phyloP scores from a whole-genome alignment of 1,140 invertebrate species.

The Zaprionus kolodkinae region DNA sequence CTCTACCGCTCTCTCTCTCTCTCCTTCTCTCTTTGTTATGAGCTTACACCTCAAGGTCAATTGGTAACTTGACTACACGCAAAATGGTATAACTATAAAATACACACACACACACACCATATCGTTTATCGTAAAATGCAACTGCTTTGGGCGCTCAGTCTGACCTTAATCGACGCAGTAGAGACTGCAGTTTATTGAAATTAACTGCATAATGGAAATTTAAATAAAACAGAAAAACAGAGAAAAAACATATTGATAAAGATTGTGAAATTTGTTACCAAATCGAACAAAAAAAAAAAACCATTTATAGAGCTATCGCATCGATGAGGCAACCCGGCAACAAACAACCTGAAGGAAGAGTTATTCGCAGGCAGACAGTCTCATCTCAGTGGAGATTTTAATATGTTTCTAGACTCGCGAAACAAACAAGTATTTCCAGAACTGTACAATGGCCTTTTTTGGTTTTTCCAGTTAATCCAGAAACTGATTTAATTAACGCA shows the following conservation, averaged over 20 bases:
- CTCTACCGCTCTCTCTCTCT: neutral
- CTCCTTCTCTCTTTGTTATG: constrained; percentile 13
- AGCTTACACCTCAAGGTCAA: constrained; percentile 67
- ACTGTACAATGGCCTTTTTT: constrained; percentile 52
- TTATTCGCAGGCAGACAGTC: no score
- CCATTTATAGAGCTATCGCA: constrained; percentile 1
- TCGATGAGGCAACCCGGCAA: constrained; percentile 38
- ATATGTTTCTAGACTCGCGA: neutral
- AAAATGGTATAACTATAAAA: constrained; percentile 38
- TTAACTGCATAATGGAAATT: constrained; percentile 45
- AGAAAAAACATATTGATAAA: constrained; percentile 2
- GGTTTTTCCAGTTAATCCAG: constrained; percentile 68
- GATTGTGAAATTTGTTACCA: constrained; percentile 50
- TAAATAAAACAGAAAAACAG: neutral
- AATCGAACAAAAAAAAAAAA: neutral
- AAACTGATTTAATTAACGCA: constrained; percentile 61
- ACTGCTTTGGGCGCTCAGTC: constrained; percentile 56
- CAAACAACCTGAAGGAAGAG: constrained; percentile 5
- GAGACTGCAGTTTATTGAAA: constrained; percentile 29
- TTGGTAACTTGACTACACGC: constrained; percentile 41
- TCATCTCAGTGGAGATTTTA: neutral
- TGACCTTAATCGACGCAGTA: constrained; percentile 70
- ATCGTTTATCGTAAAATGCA: constrained; percentile 59
- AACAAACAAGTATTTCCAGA: constrained; percentile 57
- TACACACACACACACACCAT: constrained; percentile 43